Percentiles rank a stretch among this genome's conserved stretches.
phyloP scores from a whole-genome alignment of 2,113 vertebrate species.

The Antennarius striatus region DNA sequence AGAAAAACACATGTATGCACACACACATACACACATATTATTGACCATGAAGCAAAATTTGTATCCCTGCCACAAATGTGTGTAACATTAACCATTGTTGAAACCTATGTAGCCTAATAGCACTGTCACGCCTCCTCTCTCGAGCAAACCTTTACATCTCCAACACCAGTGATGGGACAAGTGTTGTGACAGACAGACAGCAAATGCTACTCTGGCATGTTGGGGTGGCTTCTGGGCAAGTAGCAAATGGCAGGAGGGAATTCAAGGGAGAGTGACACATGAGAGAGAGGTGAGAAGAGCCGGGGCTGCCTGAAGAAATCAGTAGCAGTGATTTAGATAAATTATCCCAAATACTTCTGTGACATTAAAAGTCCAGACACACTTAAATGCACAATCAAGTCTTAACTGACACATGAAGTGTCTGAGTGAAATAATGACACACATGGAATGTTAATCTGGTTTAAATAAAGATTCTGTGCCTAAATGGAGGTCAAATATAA shows the following conservation, averaged over 20 bases:
- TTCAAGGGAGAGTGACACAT: constrained; percentile 25
- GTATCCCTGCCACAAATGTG: constrained; percentile 26
- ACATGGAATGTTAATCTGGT: no score
- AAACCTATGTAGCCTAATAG: constrained; percentile 38
- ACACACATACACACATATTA: constrained; percentile 29
- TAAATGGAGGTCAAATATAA: neutral
- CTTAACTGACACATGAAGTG: no score
- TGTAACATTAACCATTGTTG: constrained; percentile 58
- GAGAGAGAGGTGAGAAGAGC: constrained; percentile 7
- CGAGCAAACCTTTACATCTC: constrained; percentile 41
- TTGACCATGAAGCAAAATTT: constrained; percentile 39
- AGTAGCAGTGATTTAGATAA: neutral
- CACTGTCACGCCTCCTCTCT: constrained; percentile 30
- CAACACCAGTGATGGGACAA: constrained; percentile 64
- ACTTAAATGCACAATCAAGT: neutral
- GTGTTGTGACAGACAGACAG: constrained; percentile 75
- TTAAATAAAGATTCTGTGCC: constrained; percentile 21
- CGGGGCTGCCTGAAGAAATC: neutral
- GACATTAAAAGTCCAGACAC: no score
- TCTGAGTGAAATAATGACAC: no score
- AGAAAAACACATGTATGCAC: constrained; percentile 34
- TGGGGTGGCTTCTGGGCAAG: constrained; percentile 45
- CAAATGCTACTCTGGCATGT: constrained; percentile 74
- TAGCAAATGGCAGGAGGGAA: constrained; percentile 25
- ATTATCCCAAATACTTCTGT: no score